A percentile compares a stretch with the other conserved stretches of the same genome.
Evolutionary conservation across 2,113 vertebrate species (phyloP).

Genomic region (Neomonachus schauinslandi): DNA sequence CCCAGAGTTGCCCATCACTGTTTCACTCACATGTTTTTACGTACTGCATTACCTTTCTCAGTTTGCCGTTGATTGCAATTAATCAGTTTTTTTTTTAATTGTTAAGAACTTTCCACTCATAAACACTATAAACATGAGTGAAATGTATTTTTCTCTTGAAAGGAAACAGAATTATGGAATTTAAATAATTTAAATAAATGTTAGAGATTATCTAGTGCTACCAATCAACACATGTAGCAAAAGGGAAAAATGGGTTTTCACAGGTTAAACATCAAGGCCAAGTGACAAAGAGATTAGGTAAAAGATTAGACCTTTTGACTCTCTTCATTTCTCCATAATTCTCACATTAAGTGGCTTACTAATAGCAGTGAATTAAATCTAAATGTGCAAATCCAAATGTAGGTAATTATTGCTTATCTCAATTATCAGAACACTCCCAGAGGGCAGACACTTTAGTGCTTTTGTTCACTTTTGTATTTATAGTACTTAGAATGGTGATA

Average conservation of each 20-base stretch:
- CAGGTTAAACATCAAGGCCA: not conserved
- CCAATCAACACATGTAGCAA: not conserved
- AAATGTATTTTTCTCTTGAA: constrained; percentile 35
- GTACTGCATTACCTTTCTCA: not conserved
- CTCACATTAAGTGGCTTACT: not conserved
- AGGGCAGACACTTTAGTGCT: not conserved
- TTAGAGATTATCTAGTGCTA: not conserved
- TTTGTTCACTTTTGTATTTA: not conserved
- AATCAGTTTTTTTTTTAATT: constrained; percentile 21
- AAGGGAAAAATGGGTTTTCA: not conserved
- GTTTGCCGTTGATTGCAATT: constrained; percentile 56
- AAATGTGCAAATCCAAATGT: not conserved
- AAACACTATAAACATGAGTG: constrained; percentile 37
- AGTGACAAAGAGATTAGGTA: not conserved
- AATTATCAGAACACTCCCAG: not conserved
- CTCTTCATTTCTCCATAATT: not conserved
- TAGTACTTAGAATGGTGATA: not conserved
- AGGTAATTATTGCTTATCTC: not conserved
- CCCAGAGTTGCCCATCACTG: constrained; percentile 25
- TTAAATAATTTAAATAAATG: not conserved
- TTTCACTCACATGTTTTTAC: constrained; percentile 9
- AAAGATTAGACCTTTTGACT: not conserved
- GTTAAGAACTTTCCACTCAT: constrained; percentile 29
- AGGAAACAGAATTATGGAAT: constrained; percentile 50
- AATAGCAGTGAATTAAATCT: not conserved